A percentile compares a stretch with the other conserved stretches of the same genome.
phyloP scores from a whole-genome alignment of 1,140 invertebrate genomes.

The Lucilia cuprina region DNA sequence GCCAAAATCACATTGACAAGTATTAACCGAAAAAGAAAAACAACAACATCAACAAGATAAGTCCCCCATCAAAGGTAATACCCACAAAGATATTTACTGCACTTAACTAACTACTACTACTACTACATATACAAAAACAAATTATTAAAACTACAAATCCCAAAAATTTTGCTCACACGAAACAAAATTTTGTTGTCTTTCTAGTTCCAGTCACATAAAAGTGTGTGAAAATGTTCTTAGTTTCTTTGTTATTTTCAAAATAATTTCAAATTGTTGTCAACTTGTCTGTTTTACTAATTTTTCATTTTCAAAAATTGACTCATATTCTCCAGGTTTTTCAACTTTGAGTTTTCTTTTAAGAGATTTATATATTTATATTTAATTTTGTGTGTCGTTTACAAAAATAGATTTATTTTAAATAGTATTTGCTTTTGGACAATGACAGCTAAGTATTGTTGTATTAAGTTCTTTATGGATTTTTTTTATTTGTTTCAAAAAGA shows the following conservation, averaged over 20 bases:
- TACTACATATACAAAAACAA: too few relatives aligned
- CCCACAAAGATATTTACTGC: not conserved
- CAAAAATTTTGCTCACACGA: too few relatives aligned
- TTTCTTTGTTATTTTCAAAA: not conserved
- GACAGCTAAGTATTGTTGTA: not conserved
- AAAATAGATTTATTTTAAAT: not conserved
- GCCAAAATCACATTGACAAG: slow-evolving; percentile 12
- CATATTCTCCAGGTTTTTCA: slow-evolving; percentile 25
- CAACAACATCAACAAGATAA: not conserved
- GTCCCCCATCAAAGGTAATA: slow-evolving; percentile 1
- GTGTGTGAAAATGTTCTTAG: not conserved
- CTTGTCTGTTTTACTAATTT: not conserved
- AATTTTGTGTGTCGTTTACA: not conserved
- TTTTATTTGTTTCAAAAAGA: not conserved
- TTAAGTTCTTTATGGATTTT: not conserved
- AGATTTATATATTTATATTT: not conserved
- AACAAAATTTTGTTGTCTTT: not conserved
- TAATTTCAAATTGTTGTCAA: not conserved
- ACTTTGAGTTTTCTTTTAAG: not conserved
- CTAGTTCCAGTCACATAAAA: not conserved
- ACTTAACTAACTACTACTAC: not conserved
- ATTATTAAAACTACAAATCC: too few relatives aligned
- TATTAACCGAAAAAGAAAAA: not conserved
- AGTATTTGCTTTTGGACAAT: slow-evolving; percentile 9
- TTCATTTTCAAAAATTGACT: slow-evolving; percentile 15